A percentile compares a stretch with the other conserved stretches of the same genome.
Conservation (phyloP, 2,113 vertebrate species). For the Saguinus midas region DNA sequence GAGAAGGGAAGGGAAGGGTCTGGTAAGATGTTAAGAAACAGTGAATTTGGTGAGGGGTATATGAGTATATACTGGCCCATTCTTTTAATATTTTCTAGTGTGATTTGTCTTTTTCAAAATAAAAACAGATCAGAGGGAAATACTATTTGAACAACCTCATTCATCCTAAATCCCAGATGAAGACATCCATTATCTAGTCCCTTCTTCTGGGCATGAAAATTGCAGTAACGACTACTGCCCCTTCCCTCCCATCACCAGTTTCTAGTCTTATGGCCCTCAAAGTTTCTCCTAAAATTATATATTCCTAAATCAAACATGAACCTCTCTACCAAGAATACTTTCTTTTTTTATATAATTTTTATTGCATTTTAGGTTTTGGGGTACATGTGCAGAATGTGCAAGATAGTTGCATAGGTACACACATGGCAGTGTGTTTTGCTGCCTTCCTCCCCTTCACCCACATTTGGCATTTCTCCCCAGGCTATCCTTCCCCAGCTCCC, state of each 20-base stretch:
- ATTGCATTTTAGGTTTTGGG: too few relatives aligned
- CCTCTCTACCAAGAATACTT: background rate
- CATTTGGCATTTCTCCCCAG: too few relatives aligned
- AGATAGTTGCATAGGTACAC: too few relatives aligned
- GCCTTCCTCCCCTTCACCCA: too few relatives aligned
- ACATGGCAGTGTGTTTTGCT: too few relatives aligned
- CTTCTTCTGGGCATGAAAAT: background rate
- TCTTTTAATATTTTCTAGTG: background rate
- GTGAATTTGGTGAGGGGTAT: background rate
- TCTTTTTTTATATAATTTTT: background rate
- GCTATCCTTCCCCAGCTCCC: too few relatives aligned
- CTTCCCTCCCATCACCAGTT: background rate
- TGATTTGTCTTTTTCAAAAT: background rate
- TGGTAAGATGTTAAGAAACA: background rate
- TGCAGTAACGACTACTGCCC: accelerated
- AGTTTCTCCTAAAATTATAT: background rate
- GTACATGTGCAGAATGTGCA: too few relatives aligned
- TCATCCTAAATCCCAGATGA: background rate
- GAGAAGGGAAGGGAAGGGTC: background rate
- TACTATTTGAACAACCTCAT: background rate
- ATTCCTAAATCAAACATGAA: conserved; percentile 4
- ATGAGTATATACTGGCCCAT: background rate
- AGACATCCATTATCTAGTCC: background rate
- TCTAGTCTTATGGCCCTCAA: background rate
- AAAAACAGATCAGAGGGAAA: background rate